Evolutionary conservation across 2,888 invertebrate species (phyloP), one percentile per base, ranked within the genome.

Genomic region (Aphodius sticticus): DNA sequence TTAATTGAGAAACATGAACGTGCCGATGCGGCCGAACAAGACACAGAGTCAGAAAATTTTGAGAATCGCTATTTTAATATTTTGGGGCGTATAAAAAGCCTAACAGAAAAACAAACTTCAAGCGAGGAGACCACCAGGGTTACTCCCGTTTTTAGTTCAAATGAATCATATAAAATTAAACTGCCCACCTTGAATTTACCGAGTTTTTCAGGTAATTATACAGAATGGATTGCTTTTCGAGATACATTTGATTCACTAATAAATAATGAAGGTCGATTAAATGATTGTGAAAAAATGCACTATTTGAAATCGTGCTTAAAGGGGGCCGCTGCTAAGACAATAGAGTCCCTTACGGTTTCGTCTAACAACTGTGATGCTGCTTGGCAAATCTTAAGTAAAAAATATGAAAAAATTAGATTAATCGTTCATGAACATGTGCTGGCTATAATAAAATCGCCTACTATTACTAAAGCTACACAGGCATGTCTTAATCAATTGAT

Each of bases 401-500:
- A 35, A 35, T 75, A 75, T 35, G 75, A 75, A 16, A 75, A 75
- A 16, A 75, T 9, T 9, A 16, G 26, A 5, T 12, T 75, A 12
- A 16, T 75, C n/a, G 37, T 75, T 15, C 35, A 75, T 15, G n/a
- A 15, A 75, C 75, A 75, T 16, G 15, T 75, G 7, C 9, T 15
- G 6, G 16, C 36, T 15, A 37, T 75, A 26, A 9, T 75, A 16
- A 36, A 79, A 6, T 7, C 77, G 16, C 69, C 69, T 12, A 6
- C 6, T 6, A 26, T 72, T n/a, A 53, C 36, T 7, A 77, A 16
- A 69, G 79, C 70, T 36, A n/a, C 72, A 26, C 69, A 36, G 16
- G 16, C 15, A 16, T 15, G 75, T 5, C 37, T 80, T 1, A 77
- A 76, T 78, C 26, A 69, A 35, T 16, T 79, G n/a, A 15, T 70